Conservation (phyloP, 2,888 invertebrate species). For the Eupithecia vulgata region DNA sequence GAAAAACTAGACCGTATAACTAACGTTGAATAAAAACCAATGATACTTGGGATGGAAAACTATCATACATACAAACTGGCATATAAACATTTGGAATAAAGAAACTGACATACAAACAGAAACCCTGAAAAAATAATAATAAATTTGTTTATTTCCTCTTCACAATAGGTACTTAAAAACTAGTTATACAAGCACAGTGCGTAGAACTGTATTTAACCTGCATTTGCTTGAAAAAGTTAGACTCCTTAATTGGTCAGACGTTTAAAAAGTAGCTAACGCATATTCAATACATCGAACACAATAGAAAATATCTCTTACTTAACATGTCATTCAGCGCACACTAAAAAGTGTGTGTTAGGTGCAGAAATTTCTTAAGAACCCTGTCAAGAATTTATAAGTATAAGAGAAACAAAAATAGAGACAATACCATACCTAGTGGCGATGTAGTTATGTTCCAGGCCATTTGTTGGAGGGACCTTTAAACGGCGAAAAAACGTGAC, state of each 20-base stretch:
- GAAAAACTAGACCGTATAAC: too few species aligned
- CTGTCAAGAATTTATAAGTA: background rate
- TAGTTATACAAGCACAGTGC: too few species aligned
- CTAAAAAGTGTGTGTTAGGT: background rate
- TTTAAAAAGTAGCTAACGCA: background rate
- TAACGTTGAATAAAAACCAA: too few species aligned
- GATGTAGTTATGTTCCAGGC: constrained; percentile 71
- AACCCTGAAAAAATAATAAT: too few species aligned
- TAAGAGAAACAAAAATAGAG: constrained; percentile 10
- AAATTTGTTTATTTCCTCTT: too few species aligned
- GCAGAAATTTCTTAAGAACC: background rate
- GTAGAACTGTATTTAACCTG: too few species aligned
- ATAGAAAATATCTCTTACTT: background rate
- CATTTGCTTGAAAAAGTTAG: background rate
- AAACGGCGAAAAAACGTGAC: constrained; percentile 79
- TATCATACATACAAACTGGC: too few species aligned
- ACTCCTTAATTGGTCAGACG: background rate
- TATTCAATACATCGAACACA: too few species aligned
- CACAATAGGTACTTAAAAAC: too few species aligned
- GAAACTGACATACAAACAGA: too few species aligned
- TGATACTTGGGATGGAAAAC: too few species aligned
- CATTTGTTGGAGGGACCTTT: constrained; percentile 75
- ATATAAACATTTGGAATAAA: too few species aligned
- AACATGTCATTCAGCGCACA: background rate
- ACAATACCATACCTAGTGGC: constrained; percentile 47